Evolutionary conservation across 1,140 invertebrate genomes (phyloP).

Genomic region (Myzus persicae): DNA sequence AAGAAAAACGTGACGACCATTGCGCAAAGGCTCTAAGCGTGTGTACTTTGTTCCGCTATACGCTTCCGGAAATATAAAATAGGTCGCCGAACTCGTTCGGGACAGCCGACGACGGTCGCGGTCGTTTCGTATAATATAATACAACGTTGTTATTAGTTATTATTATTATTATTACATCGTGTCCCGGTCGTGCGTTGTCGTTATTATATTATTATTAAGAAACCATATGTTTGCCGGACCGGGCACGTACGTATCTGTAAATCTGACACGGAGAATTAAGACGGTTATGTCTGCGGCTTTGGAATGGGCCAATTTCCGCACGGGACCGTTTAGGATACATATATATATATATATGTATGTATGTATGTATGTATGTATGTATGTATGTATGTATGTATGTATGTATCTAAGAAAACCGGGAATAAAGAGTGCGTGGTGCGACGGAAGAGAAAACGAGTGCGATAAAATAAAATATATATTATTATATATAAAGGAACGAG

Average conservation of each 20-base stretch:
- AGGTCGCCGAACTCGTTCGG: neutral
- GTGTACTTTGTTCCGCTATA: neutral
- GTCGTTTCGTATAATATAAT: too few relatives aligned
- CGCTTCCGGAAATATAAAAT: conserved; percentile 8
- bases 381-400: too few relatives aligned
- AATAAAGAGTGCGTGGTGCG: neutral
- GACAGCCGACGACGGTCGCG: neutral
- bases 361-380: neutral
- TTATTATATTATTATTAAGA: conserved; percentile 25
- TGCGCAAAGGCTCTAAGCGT: neutral
- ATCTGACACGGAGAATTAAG: conserved; percentile 51
- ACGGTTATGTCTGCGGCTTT: conserved; percentile 46
- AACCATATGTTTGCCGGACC: conserved; percentile 45
- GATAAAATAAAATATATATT: conserved; percentile 48
- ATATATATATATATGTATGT: too few relatives aligned
- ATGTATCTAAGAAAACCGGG: neutral
- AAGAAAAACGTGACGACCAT: neutral
- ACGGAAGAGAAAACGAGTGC: neutral
- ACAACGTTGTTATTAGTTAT: neutral
- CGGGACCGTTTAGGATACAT: neutral
- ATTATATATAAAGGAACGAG: conserved; percentile 1
- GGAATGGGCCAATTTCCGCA: conserved; percentile 47
- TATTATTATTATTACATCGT: conserved; percentile 6
- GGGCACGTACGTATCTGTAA: conserved; percentile 48
- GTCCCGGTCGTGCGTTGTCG: neutral